These are phyloP conservation scores for Pantherophis alleghaniensis DNA, from an alignment of 2,797 vertebrate species.

Conservation along the genomic window DNA sequence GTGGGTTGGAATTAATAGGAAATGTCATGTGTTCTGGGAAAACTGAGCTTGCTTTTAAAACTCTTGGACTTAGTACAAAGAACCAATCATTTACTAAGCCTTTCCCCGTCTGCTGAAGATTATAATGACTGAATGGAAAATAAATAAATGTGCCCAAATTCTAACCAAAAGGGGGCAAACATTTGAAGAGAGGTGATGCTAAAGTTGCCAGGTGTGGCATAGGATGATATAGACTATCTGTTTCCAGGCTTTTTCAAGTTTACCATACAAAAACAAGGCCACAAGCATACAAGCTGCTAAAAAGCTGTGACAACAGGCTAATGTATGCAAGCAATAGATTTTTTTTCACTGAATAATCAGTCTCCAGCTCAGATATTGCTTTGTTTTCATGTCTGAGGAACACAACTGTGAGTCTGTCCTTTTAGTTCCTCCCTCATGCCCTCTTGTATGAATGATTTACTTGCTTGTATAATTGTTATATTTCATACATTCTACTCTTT, in stretches of 20 bases:
- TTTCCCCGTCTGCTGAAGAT: conserved; percentile 19
- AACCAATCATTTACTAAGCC: conserved; percentile 19
- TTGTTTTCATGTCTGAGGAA: background rate
- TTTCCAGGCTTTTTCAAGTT: background rate
- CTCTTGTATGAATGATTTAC: background rate
- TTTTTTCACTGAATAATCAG: background rate
- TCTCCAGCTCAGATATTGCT: background rate
- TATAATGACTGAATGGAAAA: conserved; percentile 19
- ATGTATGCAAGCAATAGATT: background rate
- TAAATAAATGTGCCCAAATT: conserved; percentile 1
- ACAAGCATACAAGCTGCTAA: background rate
- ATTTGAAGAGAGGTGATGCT: background rate
- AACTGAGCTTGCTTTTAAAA: conserved; percentile 35
- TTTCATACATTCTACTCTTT: background rate
- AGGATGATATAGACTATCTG: background rate
- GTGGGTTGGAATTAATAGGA: background rate
- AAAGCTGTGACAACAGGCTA: background rate
- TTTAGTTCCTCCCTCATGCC: background rate
- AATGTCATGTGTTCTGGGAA: conserved; percentile 25
- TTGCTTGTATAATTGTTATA: background rate
- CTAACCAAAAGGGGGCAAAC: conserved; percentile 1
- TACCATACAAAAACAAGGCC: background rate
- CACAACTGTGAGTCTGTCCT: background rate
- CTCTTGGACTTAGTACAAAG: conserved; percentile 31
- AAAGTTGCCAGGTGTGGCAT: background rate